Evolutionary conservation across 2,797 vertebrate species (phyloP).

Genomic region (Phalloptychus januarius): DNA sequence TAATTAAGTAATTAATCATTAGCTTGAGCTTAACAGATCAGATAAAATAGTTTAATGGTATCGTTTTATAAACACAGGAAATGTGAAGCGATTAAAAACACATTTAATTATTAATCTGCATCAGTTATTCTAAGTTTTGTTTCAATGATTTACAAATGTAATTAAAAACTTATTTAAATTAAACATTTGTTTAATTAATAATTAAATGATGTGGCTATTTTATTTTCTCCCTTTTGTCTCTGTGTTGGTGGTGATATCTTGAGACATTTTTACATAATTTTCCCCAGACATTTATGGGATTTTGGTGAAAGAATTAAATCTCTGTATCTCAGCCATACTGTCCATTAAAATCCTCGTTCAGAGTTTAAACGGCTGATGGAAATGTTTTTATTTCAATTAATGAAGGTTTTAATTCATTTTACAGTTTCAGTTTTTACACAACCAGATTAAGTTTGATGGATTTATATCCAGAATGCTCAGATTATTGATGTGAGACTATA

Average conservation of each 20-base stretch:
- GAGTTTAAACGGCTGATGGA: background rate
- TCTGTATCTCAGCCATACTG: background rate
- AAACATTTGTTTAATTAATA: background rate
- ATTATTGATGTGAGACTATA: background rate
- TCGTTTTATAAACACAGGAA: no score
- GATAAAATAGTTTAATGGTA: background rate
- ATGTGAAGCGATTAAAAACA: no score
- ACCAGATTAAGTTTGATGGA: background rate
- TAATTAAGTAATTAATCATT: no score
- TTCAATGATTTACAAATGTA: background rate
- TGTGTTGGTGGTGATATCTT: background rate
- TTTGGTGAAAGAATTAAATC: background rate
- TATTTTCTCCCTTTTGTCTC: background rate
- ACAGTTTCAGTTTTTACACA: background rate
- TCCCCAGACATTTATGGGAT: background rate
- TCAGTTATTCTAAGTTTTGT: background rate
- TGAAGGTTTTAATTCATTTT: background rate
- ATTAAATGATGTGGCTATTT: background rate
- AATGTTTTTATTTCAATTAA: background rate
- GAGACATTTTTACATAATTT: background rate
- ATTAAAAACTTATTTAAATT: no score
- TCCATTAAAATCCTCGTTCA: background rate
- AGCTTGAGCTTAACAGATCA: background rate
- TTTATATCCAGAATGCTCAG: background rate
- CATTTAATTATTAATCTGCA: no score